Evolutionary conservation across 2,888 invertebrate species (phyloP).

Genomic region (Pristionchus exspectatus): DNA sequence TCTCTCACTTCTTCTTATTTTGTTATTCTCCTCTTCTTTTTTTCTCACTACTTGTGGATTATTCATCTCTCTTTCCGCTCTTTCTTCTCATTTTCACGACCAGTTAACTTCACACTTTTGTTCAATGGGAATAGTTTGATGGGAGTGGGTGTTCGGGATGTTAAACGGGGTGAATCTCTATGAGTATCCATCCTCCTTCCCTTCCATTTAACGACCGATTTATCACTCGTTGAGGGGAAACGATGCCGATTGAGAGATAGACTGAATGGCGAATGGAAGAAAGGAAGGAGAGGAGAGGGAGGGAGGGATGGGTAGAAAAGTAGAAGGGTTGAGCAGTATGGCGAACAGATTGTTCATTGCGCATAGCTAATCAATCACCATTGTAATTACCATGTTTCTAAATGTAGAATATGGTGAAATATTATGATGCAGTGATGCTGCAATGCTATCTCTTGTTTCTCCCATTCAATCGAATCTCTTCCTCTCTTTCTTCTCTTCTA

Average conservation of each 20-base stretch:
- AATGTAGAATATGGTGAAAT: not conserved
- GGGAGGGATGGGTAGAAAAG: not conserved
- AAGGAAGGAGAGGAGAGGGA: no score
- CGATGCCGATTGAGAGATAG: not conserved
- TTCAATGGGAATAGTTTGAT: not conserved
- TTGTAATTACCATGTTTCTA: not conserved
- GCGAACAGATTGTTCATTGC: not conserved
- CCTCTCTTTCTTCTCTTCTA: not conserved
- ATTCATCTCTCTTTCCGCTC: not conserved
- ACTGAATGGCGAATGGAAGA: not conserved
- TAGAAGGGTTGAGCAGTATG: not conserved
- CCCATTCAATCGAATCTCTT: not conserved
- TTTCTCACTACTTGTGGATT: conserved; percentile 41
- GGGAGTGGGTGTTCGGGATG: not conserved
- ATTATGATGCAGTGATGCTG: not conserved
- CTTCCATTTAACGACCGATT: conserved; percentile 16
- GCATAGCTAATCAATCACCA: not conserved
- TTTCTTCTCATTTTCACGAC: conserved; percentile 23
- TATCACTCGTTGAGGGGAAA: conserved; percentile 1
- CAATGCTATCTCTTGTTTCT: not conserved
- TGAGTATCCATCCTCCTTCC: not conserved
- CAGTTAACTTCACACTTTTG: conserved; percentile 28
- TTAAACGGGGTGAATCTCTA: not conserved
- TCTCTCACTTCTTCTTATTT: conserved; percentile 32
- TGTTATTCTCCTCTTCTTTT: conserved; percentile 30